These are phyloP conservation scores for Halictus quadricinctus DNA, from an alignment of 2,888 invertebrate genomes.

Conservation along the genomic window DNA sequence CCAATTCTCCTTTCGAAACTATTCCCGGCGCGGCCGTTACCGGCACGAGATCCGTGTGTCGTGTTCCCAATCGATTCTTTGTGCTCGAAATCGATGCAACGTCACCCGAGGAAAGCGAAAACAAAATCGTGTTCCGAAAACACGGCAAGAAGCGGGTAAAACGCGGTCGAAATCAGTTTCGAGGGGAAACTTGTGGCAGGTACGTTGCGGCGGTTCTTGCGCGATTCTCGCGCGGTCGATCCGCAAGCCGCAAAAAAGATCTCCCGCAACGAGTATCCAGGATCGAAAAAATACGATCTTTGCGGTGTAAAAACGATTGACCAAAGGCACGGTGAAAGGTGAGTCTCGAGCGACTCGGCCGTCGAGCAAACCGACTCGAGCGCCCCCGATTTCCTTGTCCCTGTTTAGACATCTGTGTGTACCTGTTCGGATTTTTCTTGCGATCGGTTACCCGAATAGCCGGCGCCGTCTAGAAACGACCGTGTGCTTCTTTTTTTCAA, in stretches of 20 bases:
- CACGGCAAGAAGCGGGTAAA: not conserved
- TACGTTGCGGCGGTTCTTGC: not conserved
- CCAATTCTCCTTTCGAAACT: slow-evolving; percentile 52
- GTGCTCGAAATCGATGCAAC: not conserved
- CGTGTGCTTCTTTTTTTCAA: not conserved
- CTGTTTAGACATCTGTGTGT: not conserved
- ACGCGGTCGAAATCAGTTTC: not conserved
- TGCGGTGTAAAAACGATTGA: slow-evolving; percentile 60
- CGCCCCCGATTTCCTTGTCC: slow-evolving; percentile 55
- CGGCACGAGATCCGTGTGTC: not conserved
- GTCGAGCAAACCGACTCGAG: slow-evolving; percentile 54
- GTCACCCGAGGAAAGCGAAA: slow-evolving; percentile 3
- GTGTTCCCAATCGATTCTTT: not conserved
- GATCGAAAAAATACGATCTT: slow-evolving; percentile 43
- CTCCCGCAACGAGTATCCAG: slow-evolving; percentile 53
- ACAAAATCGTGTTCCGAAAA: not conserved
- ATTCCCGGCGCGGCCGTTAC: slow-evolving; percentile 8
- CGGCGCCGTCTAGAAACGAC: not conserved
- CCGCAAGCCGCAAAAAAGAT: slow-evolving; percentile 41
- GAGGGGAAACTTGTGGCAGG: not conserved
- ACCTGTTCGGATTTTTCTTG: not conserved
- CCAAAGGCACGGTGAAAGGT: slow-evolving; percentile 74
- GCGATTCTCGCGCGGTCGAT: slow-evolving; percentile 2
- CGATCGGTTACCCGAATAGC: not conserved
- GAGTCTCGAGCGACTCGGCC: slow-evolving; percentile 52